Evolutionary conservation across 64 coral and sea anemone genomes (phyloP), one percentile per base, ranked within the genome.

Genomic region (Dendronephthya gigantea): DNA sequence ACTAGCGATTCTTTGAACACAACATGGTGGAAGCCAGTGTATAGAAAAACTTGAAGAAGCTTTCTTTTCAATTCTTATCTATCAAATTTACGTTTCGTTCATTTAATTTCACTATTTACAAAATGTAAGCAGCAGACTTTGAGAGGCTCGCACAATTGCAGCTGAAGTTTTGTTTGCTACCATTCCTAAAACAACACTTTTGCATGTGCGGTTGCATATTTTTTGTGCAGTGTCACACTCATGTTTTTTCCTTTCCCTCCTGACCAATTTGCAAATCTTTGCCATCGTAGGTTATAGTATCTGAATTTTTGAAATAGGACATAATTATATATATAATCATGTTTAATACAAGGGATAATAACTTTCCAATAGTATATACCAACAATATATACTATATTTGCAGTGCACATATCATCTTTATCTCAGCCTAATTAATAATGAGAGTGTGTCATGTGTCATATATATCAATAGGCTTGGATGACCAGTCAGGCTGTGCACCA

Each of bases 121-220:
- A n/a, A n/a, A n/a, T n/a, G n/a, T n/a, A n/a, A n/a, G n/a, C n/a
- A 72, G 86, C 86, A 82, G 90, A 82, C 40, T 88, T 88, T 10
- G 90, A 88, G n/a, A n/a, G 10, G 86, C 90, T 74, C 82, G 39
- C 9, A 88, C 35, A 38, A 92, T 88, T 48, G 90, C 56, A 10
- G 76, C 88, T 35, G 83, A 81, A 1, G 90, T 88, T 14, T 92
- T 92, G 86, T 92, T 92, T 35, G 90, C 82, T 3, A 86, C 90
- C 90, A 92, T 92, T 50, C 82, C 49, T 40, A 88, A 68, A 34
- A 92, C 83, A 86, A 92, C 49, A 70, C 19, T 86, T 72, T 92
- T 92, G 35, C 83, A 84, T 7, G 83, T 88, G 35, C 74, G 41
- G 25, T 86, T 83, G 34, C 87, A 89, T 50, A 89, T 88, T 23